A percentile compares a stretch with the other conserved stretches of the same genome.
phyloP scores from a whole-genome alignment of 1,140 invertebrate genomes.

The Drosophila virilis region DNA sequence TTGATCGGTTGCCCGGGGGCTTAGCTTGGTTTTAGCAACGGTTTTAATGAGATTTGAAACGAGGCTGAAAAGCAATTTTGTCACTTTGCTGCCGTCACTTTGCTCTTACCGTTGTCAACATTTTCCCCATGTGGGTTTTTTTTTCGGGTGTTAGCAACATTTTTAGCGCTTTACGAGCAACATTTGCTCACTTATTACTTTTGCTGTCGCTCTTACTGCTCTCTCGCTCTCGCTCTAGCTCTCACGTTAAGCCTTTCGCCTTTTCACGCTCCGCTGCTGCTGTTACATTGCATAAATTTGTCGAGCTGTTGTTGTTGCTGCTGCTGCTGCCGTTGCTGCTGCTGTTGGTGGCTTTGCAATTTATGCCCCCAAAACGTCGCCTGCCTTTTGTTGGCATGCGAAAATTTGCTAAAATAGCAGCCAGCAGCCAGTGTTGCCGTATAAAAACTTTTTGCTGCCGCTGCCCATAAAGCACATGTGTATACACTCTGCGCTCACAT shows the following conservation, averaged over 20 bases:
- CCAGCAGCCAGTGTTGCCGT: conserved; percentile 44
- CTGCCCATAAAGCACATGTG: conserved; percentile 77
- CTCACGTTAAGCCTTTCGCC: neutral
- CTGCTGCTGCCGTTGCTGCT: conserved; percentile 8
- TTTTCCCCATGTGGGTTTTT: conserved; percentile 13
- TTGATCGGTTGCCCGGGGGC: conserved; percentile 4
- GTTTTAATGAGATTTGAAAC: conserved; percentile 71
- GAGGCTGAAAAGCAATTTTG: conserved; percentile 53
- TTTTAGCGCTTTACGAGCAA: conserved; percentile 73
- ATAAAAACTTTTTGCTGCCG: conserved; percentile 59
- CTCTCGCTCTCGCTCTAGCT: neutral
- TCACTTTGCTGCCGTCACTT: conserved; percentile 20
- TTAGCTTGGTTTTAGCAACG: conserved; percentile 49
- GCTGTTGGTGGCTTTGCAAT: conserved; percentile 64
- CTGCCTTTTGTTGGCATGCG: conserved; percentile 66
- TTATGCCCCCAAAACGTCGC: conserved; percentile 71
- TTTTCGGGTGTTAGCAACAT: conserved; percentile 50
- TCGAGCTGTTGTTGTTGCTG: conserved; percentile 57
- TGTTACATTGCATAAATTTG: conserved; percentile 69
- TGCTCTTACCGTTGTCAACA: conserved; percentile 34
- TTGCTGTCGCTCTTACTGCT: conserved; percentile 10
- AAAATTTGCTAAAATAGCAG: conserved; percentile 81
- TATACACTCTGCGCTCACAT: conserved; percentile 35
- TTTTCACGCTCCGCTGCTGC: conserved; percentile 44
- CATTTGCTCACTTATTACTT: conserved; percentile 58